A percentile compares a stretch with the other conserved stretches of the same genome.
phyloP scores from a whole-genome alignment of 2,888 invertebrate genomes.

The Agrenia bidenticulata region DNA sequence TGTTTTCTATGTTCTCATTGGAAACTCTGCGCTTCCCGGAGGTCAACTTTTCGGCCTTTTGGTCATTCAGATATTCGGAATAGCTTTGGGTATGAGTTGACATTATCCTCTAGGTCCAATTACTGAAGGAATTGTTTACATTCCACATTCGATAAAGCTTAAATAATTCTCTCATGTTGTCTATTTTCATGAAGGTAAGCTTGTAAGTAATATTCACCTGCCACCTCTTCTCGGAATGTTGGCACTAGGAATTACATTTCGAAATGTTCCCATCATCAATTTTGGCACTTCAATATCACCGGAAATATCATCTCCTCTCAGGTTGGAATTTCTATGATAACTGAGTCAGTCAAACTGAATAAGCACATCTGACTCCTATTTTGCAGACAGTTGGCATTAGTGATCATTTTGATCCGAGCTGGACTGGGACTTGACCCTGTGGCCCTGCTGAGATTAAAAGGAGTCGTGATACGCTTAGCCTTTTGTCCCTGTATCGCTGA shows the following conservation, averaged over 20 bases:
- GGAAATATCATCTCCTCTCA: constrained; percentile 31
- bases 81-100: constrained; percentile 24
- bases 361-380: not conserved
- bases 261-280: constrained; percentile 53
- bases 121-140: no score
- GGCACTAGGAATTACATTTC: constrained; percentile 72
- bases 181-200: constrained; percentile 62
- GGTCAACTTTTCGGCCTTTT: constrained; percentile 25
- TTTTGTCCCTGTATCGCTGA: constrained; percentile 65
- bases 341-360: not conserved
- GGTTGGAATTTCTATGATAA: not conserved
- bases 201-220: constrained; percentile 73
- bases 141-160: no score
- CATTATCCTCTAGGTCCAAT: no score
- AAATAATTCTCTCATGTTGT: no score
- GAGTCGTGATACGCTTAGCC: constrained; percentile 62
- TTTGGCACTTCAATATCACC: constrained; percentile 22
- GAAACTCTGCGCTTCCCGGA: constrained; percentile 30
- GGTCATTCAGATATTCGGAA: constrained; percentile 9
- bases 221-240: constrained; percentile 89
- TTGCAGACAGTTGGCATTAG: constrained; percentile 64
- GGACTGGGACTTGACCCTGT: constrained; percentile 66
- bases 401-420: constrained; percentile 66
- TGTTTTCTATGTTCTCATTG: constrained; percentile 30
- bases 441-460: constrained; percentile 62